Evolutionary conservation across 2,113 vertebrate species (phyloP).

Genomic region (Sterna hirundo): DNA sequence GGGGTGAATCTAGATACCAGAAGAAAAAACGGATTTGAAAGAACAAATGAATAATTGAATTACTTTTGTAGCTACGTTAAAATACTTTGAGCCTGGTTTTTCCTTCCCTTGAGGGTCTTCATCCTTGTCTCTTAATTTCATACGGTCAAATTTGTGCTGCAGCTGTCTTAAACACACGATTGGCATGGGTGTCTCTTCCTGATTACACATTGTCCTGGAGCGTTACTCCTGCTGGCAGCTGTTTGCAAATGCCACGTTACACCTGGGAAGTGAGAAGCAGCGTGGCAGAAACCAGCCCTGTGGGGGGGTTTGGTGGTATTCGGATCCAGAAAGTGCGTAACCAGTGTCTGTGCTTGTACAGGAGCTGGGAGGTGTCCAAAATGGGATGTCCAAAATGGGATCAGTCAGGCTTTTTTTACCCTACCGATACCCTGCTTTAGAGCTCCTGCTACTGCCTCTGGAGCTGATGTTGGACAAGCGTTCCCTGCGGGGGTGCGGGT

Average conservation of each 20-base stretch:
- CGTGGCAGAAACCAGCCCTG: accelerated
- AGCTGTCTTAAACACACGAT: not conserved
- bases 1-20: not conserved
- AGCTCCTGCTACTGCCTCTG: not conserved
- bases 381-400: not conserved
- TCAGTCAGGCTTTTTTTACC: not conserved
- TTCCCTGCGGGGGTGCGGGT: not conserved
- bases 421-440: too few relatives aligned
- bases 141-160: not conserved
- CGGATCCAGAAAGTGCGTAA: not conserved
- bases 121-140: not conserved
- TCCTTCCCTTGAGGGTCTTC: not conserved
- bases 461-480: not conserved
- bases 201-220: too few relatives aligned
- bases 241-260: not conserved
- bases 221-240: not conserved
- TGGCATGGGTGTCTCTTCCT: not conserved
- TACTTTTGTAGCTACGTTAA: not conserved
- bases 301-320: not conserved
- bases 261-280: not conserved
- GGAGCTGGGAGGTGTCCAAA: not conserved
- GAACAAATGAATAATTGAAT: not conserved
- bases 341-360: not conserved
- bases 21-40: not conserved
- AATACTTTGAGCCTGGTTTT: not conserved